A percentile compares a stretch with the other conserved stretches of the same genome.
These are phyloP conservation scores for Cyrtorhinus lividipennis DNA, from an alignment of 1,140 invertebrate species.

Conservation along the genomic window DNA sequence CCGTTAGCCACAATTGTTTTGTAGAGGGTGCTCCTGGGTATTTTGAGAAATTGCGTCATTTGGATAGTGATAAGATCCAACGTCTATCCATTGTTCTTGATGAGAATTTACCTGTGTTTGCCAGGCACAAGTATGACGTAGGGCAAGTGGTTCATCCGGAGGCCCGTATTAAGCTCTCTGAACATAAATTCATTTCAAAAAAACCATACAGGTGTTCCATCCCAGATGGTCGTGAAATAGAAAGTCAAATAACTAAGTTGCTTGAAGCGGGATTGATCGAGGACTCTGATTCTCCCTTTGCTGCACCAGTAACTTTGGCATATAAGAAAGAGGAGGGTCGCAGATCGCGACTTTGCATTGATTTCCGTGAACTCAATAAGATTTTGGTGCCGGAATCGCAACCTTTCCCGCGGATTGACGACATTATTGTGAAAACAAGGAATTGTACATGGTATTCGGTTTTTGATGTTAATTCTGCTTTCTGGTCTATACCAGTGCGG, in stretches of 20 bases:
- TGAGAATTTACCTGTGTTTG: too few species aligned
- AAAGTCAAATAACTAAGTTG: constrained; percentile 28
- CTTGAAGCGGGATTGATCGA: constrained; percentile 27
- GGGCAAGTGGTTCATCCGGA: constrained; percentile 23
- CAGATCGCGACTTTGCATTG: constrained; percentile 28
- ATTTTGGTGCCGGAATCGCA: constrained; percentile 29
- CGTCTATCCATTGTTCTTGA: too few species aligned
- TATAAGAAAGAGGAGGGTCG: constrained; percentile 29
- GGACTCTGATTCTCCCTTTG: constrained; percentile 30
- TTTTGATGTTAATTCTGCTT: constrained; percentile 31
- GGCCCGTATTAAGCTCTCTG: constrained; percentile 26
- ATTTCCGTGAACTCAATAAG: constrained; percentile 29
- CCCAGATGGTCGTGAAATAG: constrained; percentile 29
- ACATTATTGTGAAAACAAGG: constrained; percentile 27
- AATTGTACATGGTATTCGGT: constrained; percentile 29
- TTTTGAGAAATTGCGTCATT: too few species aligned
- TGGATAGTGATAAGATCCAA: too few species aligned
- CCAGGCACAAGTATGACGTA: constrained; percentile 29
- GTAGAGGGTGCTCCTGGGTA: too few species aligned
- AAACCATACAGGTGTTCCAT: constrained; percentile 29
- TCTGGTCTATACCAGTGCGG: constrained; percentile 30
- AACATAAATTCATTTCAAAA: constrained; percentile 19
- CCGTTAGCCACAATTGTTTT: too few species aligned
- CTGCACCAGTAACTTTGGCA: constrained; percentile 29
- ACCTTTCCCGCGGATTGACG: constrained; percentile 30